Conservation (phyloP, 92 coral and sea anemone genomes). For the Bergia puertoricense region DNA sequence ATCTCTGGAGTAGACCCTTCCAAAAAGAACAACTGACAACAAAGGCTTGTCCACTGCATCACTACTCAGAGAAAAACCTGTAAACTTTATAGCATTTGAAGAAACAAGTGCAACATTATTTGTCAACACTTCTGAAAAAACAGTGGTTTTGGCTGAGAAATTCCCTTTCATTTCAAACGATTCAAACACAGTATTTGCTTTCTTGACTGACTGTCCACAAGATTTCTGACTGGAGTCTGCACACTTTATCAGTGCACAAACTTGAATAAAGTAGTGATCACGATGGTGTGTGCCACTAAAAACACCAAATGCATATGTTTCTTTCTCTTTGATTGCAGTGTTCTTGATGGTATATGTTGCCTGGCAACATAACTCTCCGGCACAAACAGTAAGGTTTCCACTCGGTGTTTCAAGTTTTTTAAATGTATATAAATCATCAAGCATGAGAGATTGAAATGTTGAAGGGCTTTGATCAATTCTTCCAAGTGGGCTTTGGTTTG, state of each 20-base stretch:
- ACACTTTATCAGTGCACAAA: constrained; percentile 85
- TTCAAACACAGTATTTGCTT: constrained; percentile 71
- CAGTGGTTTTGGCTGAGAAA: constrained; percentile 75
- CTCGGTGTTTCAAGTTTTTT: constrained; percentile 50
- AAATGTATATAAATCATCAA: constrained; percentile 70
- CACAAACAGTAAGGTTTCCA: constrained; percentile 66
- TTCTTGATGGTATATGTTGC: constrained; percentile 51
- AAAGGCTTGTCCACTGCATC: constrained; percentile 66
- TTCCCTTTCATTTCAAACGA: constrained; percentile 74
- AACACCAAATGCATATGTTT: constrained; percentile 84
- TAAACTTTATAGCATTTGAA: constrained; percentile 46
- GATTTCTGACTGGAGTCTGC: constrained; percentile 51
- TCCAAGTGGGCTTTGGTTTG: background rate
- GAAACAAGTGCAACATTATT: constrained; percentile 64
- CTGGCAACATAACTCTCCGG: constrained; percentile 68
- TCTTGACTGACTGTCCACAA: constrained; percentile 68
- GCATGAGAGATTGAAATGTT: constrained; percentile 56
- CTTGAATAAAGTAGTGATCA: constrained; percentile 69
- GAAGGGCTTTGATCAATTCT: background rate
- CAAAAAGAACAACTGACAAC: constrained; percentile 79
- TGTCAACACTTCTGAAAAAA: constrained; percentile 78
- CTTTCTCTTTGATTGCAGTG: constrained; percentile 32
- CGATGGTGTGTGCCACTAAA: constrained; percentile 76
- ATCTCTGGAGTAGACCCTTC: constrained; percentile 75
- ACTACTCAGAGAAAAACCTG: constrained; percentile 56